These are phyloP conservation scores for Periphyllus acericola DNA, from an alignment of 2,888 invertebrate genomes.

Conservation along the genomic window DNA sequence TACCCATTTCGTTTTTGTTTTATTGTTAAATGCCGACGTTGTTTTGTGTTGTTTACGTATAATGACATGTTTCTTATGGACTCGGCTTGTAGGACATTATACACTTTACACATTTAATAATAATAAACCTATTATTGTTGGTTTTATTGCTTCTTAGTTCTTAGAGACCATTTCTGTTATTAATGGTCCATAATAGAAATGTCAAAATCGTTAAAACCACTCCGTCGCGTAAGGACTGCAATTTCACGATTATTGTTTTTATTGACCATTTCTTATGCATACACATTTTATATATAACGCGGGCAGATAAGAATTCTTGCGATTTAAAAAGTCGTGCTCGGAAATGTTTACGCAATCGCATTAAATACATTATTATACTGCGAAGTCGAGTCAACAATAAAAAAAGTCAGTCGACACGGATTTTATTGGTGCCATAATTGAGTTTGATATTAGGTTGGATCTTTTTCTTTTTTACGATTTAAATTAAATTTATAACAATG, in stretches of 20 bases:
- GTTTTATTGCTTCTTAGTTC: neutral
- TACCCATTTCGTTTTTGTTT: no score
- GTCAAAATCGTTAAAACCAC: slow-evolving; percentile 50
- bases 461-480: slow-evolving; percentile 42
- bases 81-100: no score
- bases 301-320: neutral
- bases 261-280: slow-evolving; percentile 20
- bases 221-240: neutral
- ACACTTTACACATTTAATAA: neutral
- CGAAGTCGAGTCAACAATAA: slow-evolving; percentile 40
- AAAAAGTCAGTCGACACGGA: slow-evolving; percentile 22
- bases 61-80: no score
- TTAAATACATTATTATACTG: neutral
- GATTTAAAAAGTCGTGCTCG: slow-evolving; percentile 34
- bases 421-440: slow-evolving; percentile 52
- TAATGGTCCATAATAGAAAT: slow-evolving; percentile 32
- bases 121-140: neutral
- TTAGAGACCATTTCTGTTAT: neutral
- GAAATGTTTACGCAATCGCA: slow-evolving; percentile 21
- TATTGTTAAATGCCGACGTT: no score
- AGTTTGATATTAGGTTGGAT: slow-evolving; percentile 31
- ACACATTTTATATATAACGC: neutral
- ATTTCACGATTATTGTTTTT: slow-evolving; percentile 36
- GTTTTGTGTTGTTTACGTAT: no score
- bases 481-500: slow-evolving; percentile 52